A percentile compares a stretch with the other conserved stretches of the same genome.
Evolutionary conservation across 2,797 vertebrate genomes (phyloP).

Genomic region (Spheniscus humboldti): DNA sequence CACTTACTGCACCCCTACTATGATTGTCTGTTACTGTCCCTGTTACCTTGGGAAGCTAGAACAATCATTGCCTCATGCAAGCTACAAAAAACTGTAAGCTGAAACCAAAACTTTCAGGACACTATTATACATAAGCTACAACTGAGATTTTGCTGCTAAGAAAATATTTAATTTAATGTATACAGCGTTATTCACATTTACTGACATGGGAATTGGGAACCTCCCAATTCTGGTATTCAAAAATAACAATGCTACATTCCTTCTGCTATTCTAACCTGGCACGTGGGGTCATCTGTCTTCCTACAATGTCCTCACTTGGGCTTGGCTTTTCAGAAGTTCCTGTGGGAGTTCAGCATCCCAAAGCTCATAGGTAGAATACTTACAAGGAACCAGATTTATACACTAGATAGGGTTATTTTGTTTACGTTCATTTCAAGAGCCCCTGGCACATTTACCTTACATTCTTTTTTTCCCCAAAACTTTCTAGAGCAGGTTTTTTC

Average conservation of each 20-base stretch:
- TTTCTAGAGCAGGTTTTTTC: not conserved
- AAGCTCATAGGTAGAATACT: not conserved
- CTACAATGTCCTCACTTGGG: not conserved
- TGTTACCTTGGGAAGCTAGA: not conserved
- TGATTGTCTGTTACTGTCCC: not conserved
- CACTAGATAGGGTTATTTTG: not conserved
- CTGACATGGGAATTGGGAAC: not conserved
- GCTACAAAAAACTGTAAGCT: not conserved
- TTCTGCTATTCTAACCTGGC: not conserved
- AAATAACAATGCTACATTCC: not conserved
- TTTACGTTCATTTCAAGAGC: not conserved
- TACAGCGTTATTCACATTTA: not conserved
- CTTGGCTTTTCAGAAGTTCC: not conserved
- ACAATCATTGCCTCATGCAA: fast-evolving
- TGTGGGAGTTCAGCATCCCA: not conserved
- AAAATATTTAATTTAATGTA: not conserved
- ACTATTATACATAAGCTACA: not conserved
- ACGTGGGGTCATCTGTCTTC: no score
- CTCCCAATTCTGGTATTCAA: not conserved
- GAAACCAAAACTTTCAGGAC: not conserved
- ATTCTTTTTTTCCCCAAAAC: not conserved
- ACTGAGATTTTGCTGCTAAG: not conserved
- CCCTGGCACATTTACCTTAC: not conserved
- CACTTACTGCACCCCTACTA: not conserved
- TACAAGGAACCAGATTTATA: not conserved